Percentiles rank a stretch among this genome's conserved stretches.
Evolutionary conservation across 2,797 vertebrate species (phyloP).

Genomic region (Thalassophryne amazonica): DNA sequence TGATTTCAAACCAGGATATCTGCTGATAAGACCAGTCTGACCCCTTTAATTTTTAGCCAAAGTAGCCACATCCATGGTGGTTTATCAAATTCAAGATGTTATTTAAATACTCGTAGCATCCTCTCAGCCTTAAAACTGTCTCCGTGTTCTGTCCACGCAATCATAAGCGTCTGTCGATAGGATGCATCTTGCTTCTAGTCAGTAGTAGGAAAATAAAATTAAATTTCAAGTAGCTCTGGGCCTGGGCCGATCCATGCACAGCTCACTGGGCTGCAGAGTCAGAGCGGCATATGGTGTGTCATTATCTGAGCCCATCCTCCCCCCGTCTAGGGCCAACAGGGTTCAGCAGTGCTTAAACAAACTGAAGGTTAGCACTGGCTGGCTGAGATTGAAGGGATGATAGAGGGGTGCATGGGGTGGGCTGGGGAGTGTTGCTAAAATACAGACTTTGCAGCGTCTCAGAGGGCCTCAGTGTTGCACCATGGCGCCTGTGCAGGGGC

Average conservation of each 20-base stretch:
- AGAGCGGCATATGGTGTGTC: slow-evolving; percentile 71
- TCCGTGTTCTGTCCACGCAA: slow-evolving; percentile 42
- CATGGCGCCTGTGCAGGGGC: slow-evolving; percentile 55
- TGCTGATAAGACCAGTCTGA: background rate
- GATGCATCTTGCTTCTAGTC: slow-evolving; percentile 48
- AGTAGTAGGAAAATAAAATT: slow-evolving; percentile 77
- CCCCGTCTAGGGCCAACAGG: slow-evolving; percentile 62
- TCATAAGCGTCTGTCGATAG: slow-evolving; percentile 54
- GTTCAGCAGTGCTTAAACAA: slow-evolving; percentile 78
- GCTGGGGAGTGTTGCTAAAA: slow-evolving; percentile 29
- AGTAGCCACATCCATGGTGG: slow-evolving; percentile 3
- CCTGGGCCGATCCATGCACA: slow-evolving; percentile 47
- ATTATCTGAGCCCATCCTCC: slow-evolving; percentile 66
- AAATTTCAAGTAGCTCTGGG: slow-evolving; percentile 75
- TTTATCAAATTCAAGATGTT: background rate
- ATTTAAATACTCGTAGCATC: background rate
- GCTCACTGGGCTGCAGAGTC: slow-evolving; percentile 63
- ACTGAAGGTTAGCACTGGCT: slow-evolving; percentile 72
- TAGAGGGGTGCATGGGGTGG: slow-evolving; percentile 10
- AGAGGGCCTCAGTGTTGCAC: slow-evolving; percentile 53
- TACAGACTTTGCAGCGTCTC: slow-evolving; percentile 58
- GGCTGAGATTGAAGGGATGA: slow-evolving; percentile 61
- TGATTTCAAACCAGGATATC: too few species aligned
- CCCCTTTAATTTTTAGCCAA: background rate
- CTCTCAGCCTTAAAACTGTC: slow-evolving; percentile 51